Base-by-base conservation (phyloP, 2,888 invertebrate genomes). In the Drosophila austrosaltans region DNA sequence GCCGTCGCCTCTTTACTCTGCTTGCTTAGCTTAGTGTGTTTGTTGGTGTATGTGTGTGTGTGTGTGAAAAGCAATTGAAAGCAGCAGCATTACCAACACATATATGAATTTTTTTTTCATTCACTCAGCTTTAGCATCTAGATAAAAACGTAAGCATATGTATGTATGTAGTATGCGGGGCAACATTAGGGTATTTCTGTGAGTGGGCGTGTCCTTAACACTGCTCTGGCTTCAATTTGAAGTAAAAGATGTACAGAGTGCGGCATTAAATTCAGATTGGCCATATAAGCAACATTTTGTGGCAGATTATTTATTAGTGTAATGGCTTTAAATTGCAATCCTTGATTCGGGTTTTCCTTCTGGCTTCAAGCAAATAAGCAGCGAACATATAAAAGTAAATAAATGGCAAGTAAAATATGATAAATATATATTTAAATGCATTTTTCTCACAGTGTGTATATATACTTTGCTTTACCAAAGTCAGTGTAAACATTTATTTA, bases 91-190 rank as follows among this genome's bases (percentile, higher is more conserved):
- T 72, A 69, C 67, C 69, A 82, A 63, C 53, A 69, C 71, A 75
- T 83, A 82, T 88, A 83, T 88, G 82, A 79, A 85, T 88, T 88
- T 85, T 81, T 81, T 82, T 73, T 66, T 72, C 44, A 40, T 53
- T 39, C 59, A 53, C 64, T 66, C 65, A 67, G 69, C 66, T 69
- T 58, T 66, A 67, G 65, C 69, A 75, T 72, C 65, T 56, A 53
- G 42, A 62, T 56, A 64, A 71, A 60, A 44, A 30, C 16, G 28
- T 30, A 48, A 32, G 25, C 22, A 40, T 40, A 40, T 25, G n/a
- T 42, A 39, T 25, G 58, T 10, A 39, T 72, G 30, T 66, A 69
- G 65, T 67, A 75, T 25, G 36, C 10, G 48, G 12, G 4, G 48
- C 22, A 22, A 25, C 25, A 25, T 22, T 25, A 12, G 58, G 64